These are phyloP conservation scores for Campylomormyrus numenius DNA, from an alignment of 2,113 vertebrate genomes.

Conservation along the genomic window DNA sequence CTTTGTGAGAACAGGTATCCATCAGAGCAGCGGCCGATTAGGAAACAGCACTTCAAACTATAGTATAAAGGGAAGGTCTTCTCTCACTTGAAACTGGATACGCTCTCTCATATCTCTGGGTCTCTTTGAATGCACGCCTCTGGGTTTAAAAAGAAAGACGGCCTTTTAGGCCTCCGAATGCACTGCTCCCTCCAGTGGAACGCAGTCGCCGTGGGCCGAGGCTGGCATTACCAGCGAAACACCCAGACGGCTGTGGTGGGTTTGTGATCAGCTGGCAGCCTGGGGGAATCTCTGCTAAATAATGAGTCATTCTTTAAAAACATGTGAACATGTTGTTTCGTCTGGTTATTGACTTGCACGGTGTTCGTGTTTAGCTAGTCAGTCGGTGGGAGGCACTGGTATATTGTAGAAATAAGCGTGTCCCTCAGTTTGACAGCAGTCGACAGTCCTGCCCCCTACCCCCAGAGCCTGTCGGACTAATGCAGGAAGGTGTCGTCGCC, in stretches of 20 bases:
- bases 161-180: slow-evolving; percentile 49
- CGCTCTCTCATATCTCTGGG: slow-evolving; percentile 52
- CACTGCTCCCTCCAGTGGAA: slow-evolving; percentile 46
- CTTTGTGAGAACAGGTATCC: slow-evolving; percentile 8
- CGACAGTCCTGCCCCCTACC: background rate
- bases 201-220: background rate
- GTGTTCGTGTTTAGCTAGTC: background rate
- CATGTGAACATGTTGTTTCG: background rate
- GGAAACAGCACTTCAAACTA: slow-evolving; percentile 37
- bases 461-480: background rate
- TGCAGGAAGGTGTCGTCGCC: background rate
- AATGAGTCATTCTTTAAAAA: background rate
- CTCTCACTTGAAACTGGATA: slow-evolving; percentile 55
- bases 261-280: background rate
- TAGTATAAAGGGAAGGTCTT: slow-evolving; percentile 22
- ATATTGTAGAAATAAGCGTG: background rate
- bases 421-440: background rate
- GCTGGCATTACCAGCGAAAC: slow-evolving; percentile 36
- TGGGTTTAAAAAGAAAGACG: slow-evolving; percentile 63
- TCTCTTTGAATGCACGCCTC: slow-evolving; percentile 63
- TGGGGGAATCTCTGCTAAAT: background rate
- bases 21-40: slow-evolving; percentile 2
- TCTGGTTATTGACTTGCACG: background rate
- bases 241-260: background rate
- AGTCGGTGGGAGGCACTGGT: background rate